phyloP scores from a whole-genome alignment of 2,888 invertebrate genomes.

The Amiota communis region DNA sequence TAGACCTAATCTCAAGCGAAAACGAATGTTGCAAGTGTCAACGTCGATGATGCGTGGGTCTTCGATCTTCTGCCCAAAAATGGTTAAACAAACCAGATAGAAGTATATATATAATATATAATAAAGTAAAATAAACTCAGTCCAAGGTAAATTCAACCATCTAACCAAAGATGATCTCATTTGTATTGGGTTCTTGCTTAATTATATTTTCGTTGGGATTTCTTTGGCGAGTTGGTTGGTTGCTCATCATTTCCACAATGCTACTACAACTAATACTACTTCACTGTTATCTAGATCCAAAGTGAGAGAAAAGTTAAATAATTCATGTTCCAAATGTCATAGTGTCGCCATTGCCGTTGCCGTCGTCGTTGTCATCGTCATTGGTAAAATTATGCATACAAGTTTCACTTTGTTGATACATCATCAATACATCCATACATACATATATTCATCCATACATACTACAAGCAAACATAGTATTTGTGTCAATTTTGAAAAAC shows the following conservation, averaged over 20 bases:
- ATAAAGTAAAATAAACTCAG: neutral
- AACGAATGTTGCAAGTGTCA: no score
- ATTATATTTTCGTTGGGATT: no score
- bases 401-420: no score
- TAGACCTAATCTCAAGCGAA: no score
- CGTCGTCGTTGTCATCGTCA: no score
- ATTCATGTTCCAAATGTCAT: conserved; percentile 19
- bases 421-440: no score
- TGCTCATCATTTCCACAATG: no score
- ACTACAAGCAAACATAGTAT: neutral
- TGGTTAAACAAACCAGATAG: neutral
- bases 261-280: no score
- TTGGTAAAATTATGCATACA: conserved; percentile 8
- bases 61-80: conserved; percentile 4
- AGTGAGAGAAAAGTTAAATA: conserved; percentile 17
- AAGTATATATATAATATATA: neutral
- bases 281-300: no score
- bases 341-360: no score
- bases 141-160: neutral
- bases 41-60: no score
- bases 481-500: neutral
- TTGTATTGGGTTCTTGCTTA: neutral
- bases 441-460: neutral
- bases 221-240: no score
- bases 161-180: conserved; percentile 12